These are phyloP conservation scores for crab-eating macaque (Macaca fascicularis) DNA, from an alignment of 2,113 vertebrate genomes.

Conservation along the genomic window DNA sequence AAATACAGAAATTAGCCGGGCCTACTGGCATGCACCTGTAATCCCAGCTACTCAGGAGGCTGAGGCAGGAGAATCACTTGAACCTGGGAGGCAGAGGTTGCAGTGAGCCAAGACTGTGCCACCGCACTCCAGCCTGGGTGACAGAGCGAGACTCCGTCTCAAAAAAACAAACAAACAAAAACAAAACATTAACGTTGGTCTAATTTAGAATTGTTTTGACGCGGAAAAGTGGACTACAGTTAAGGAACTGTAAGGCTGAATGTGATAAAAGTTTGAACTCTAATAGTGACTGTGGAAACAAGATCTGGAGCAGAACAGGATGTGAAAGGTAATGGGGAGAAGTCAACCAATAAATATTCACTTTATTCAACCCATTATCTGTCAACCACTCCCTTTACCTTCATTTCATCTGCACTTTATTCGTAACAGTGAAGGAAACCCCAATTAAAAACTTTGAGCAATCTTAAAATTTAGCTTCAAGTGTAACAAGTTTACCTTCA, in stretches of 20 bases:
- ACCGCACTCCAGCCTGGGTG: too few species aligned
- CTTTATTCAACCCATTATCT: not conserved
- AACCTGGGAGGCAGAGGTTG: too few species aligned
- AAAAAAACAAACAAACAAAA: too few species aligned
- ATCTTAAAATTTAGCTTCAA: slow-evolving; percentile 47
- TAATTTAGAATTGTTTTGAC: not conserved
- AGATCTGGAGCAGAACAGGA: not conserved
- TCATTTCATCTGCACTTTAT: not conserved
- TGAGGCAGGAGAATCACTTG: too few species aligned
- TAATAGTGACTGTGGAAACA: not conserved
- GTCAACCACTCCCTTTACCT: not conserved
- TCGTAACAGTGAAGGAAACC: not conserved
- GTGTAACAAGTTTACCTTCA: slow-evolving; percentile 91
- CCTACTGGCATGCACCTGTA: too few species aligned
- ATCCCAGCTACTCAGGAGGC: too few species aligned
- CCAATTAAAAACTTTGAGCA: slow-evolving; percentile 7
- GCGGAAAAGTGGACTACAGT: not conserved
- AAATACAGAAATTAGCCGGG: too few species aligned
- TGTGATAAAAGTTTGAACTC: not conserved
- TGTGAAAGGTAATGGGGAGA: not conserved
- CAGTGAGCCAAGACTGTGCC: too few species aligned
- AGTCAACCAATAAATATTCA: not conserved
- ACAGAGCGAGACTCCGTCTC: too few species aligned
- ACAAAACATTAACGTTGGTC: not conserved
- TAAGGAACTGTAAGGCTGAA: not conserved